Evolutionary conservation across 92 coral and sea anemone genomes (phyloP).

Genomic region (Chrysogorgia sp.): DNA sequence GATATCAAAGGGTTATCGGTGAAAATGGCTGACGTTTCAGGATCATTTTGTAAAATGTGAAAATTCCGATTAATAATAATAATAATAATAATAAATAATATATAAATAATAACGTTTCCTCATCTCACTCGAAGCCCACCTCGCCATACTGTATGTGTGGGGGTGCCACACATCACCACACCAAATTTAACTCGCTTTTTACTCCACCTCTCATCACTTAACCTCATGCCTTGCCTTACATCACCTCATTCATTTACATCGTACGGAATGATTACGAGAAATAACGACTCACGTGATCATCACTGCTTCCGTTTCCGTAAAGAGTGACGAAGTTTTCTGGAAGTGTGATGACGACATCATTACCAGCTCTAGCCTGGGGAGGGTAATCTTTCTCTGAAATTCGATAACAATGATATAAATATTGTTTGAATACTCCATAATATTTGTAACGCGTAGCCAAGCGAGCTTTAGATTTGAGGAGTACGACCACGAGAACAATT

Average conservation of each 20-base stretch:
- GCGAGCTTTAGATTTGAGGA: too few relatives aligned
- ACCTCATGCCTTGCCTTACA: background rate
- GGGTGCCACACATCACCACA: background rate
- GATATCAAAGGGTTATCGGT: too few relatives aligned
- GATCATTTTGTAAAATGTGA: too few relatives aligned
- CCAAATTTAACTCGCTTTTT: background rate
- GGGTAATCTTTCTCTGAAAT: conserved; percentile 95
- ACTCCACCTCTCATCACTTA: background rate
- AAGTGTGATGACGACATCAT: conserved; percentile 84
- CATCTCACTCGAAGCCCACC: background rate
- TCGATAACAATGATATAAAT: conserved; percentile 14
- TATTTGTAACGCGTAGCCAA: too few relatives aligned
- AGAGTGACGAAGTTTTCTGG: conserved; percentile 86
- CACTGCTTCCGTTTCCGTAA: conserved; percentile 87
- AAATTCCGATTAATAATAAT: too few relatives aligned
- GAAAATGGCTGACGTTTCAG: too few relatives aligned
- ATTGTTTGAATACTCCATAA: too few relatives aligned
- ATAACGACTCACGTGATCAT: conserved; percentile 75
- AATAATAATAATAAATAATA: background rate
- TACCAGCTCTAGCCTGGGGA: conserved; percentile 96
- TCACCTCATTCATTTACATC: background rate
- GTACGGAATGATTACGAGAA: background rate
- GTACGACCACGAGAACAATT: too few relatives aligned
- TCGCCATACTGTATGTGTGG: background rate
- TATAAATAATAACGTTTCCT: background rate